A percentile compares a stretch with the other conserved stretches of the same genome.
Conservation (phyloP, 2,113 vertebrate genomes). For the Sphyrna mokarran region DNA sequence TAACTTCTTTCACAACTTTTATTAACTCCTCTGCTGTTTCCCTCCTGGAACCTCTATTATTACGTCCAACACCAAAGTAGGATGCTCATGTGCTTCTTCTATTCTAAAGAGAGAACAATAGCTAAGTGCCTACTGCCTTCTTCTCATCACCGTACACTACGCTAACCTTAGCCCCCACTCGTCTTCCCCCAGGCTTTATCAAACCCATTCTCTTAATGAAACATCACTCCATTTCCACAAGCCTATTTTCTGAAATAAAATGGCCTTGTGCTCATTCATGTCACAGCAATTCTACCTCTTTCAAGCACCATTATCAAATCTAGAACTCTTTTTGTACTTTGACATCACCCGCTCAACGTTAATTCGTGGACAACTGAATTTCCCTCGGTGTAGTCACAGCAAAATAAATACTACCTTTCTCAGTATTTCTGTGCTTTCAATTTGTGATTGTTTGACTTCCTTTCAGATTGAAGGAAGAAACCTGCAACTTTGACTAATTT, state of each 20-base stretch:
- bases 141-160: background rate
- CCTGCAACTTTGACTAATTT: background rate
- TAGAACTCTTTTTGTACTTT: background rate
- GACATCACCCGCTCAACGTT: background rate
- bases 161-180: background rate
- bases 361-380: background rate
- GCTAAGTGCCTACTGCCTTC: background rate
- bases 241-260: background rate
- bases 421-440: background rate
- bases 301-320: background rate
- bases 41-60: background rate
- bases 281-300: background rate
- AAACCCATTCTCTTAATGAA: background rate
- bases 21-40: background rate
- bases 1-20: background rate
- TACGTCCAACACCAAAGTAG: background rate
- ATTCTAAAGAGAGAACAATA: background rate
- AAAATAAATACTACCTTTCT: background rate
- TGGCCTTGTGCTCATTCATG: background rate
- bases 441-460: background rate
- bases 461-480: background rate
- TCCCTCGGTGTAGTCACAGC: background rate
- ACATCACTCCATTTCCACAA: background rate
- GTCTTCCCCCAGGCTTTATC: background rate
- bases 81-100: background rate